These are phyloP conservation scores for Merodon equestris DNA, from an alignment of 2,888 invertebrate genomes.

Conservation along the genomic window DNA sequence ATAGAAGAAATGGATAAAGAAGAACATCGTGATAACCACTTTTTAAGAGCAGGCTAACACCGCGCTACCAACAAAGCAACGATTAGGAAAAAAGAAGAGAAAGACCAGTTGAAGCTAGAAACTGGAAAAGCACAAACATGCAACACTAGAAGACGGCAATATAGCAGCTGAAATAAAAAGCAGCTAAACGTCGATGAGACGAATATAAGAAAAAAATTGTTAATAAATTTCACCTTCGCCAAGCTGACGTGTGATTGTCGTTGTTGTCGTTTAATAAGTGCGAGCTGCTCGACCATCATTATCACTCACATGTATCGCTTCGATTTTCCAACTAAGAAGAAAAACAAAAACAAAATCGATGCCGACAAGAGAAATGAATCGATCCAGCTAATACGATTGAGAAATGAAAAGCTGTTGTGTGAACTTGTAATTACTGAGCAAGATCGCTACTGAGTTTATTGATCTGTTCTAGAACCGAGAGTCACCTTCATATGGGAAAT, in stretches of 20 bases:
- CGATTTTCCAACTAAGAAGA: background rate
- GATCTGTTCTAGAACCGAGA: constrained; percentile 51
- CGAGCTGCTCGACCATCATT: constrained; percentile 29
- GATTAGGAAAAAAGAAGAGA: constrained; percentile 38
- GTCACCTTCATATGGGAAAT: constrained; percentile 25
- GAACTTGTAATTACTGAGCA: background rate
- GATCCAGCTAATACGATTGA: constrained; percentile 50
- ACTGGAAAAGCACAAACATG: constrained; percentile 31
- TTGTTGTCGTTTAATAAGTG: constrained; percentile 35
- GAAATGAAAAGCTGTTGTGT: constrained; percentile 54
- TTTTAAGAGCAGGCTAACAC: constrained; percentile 50
- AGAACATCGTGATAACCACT: constrained; percentile 36
- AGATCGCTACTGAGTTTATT: constrained; percentile 38
- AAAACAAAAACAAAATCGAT: constrained; percentile 6
- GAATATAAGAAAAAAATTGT: constrained; percentile 44
- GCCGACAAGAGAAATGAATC: constrained; percentile 48
- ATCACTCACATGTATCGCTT: constrained; percentile 29
- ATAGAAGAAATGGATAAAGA: constrained; percentile 41
- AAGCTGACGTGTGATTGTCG: constrained; percentile 47
- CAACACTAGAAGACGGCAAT: constrained; percentile 50
- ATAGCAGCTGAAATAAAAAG: constrained; percentile 33
- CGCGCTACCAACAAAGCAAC: constrained; percentile 28
- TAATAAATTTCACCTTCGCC: constrained; percentile 67
- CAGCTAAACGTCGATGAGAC: background rate
- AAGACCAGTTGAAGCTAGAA: constrained; percentile 42